Conservation (phyloP, 2,113 vertebrate genomes). For the Colossoma macropomum region DNA sequence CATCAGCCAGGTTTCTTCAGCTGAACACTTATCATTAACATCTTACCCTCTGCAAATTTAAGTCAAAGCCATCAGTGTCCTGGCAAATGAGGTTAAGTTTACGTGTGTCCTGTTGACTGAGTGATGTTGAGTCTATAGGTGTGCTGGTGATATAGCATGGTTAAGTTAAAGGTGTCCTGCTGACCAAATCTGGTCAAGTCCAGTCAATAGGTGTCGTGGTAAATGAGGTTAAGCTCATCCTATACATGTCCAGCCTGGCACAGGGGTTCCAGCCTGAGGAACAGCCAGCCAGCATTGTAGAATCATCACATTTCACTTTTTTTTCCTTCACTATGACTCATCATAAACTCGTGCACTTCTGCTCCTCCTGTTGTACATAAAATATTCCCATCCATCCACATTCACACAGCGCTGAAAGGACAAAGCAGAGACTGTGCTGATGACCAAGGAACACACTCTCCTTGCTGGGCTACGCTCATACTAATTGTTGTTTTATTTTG, state of each 20-base stretch:
- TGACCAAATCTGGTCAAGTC: not conserved
- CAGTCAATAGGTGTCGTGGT: not conserved
- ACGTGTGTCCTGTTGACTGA: not conserved
- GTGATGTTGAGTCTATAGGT: not conserved
- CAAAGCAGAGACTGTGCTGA: not conserved
- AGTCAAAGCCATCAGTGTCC: not conserved
- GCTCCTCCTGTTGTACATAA: constrained; percentile 22
- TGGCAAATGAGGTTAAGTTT: not conserved
- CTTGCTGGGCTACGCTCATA: constrained; percentile 34
- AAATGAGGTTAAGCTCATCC: constrained; percentile 2
- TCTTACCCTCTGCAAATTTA: constrained; percentile 12
- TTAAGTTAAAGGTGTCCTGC: constrained; percentile 1
- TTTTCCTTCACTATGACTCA: not conserved
- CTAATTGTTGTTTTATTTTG: constrained; percentile 56
- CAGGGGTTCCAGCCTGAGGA: not conserved
- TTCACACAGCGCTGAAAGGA: constrained; percentile 16
- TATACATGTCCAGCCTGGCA: constrained; percentile 1
- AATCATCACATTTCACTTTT: not conserved
- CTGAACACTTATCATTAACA: not conserved
- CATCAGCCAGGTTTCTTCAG: not conserved
- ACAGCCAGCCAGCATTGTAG: not conserved
- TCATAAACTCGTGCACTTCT: constrained; percentile 11
- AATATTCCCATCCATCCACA: not conserved
- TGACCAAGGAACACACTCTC: constrained; percentile 13
- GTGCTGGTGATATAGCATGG: not conserved